Evolutionary conservation across 37 sponge, comb jelly and placozoan genomes (phyloP).

Genomic region (Bolinopsis microptera): DNA sequence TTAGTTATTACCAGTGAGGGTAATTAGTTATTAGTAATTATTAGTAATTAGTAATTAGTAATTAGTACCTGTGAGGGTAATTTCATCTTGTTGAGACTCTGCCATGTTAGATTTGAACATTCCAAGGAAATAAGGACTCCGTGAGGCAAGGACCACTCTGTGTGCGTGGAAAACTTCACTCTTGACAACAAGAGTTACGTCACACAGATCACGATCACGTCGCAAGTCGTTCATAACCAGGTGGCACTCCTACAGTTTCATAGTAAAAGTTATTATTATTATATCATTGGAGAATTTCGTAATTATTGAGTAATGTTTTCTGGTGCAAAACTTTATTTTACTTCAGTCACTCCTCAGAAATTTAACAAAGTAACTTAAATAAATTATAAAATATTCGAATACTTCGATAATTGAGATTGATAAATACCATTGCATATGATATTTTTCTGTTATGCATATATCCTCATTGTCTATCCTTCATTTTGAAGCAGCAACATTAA

Average conservation of each 20-base stretch:
- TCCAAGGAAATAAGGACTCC: slow-evolving; percentile 78
- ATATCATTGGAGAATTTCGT: background rate
- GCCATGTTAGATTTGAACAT: slow-evolving; percentile 77
- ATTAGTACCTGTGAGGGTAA: slow-evolving; percentile 9
- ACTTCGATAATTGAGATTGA: no score
- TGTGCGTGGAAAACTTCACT: slow-evolving; percentile 70
- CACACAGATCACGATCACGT: background rate
- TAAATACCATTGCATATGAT: no score
- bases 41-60: no score
- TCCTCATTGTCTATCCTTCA: no score
- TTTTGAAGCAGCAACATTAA: no score
- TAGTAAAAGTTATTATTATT: background rate
- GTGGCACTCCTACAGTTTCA: background rate
- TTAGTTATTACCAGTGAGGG: no score
- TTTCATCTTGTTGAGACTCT: slow-evolving; percentile 68
- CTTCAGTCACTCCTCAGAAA: no score
- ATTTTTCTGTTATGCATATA: no score
- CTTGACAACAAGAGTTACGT: background rate
- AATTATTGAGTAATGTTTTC: background rate
- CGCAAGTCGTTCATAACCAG: background rate
- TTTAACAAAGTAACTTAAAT: no score
- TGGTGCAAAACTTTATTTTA: no score
- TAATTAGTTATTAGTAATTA: no score
- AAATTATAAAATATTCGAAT: no score
- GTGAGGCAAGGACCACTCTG: slow-evolving; percentile 74